phyloP scores from a whole-genome alignment of 2,113 vertebrate genomes.

The Rhea americana region DNA sequence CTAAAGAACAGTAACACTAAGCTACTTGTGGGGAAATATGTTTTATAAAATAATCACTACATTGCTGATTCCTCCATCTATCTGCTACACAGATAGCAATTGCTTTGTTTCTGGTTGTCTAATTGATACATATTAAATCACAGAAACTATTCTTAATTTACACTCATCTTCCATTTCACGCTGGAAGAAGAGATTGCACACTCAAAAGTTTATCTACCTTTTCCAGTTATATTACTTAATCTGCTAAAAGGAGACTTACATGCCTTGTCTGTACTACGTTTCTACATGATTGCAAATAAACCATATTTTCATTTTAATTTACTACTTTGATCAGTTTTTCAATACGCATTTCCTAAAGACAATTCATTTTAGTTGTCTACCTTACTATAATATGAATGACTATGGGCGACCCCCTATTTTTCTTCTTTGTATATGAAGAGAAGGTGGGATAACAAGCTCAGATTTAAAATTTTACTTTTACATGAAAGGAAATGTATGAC shows the following conservation, averaged over 20 bases:
- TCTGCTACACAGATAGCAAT: not conserved
- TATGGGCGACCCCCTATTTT: not conserved
- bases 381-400: not conserved
- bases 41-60: not conserved
- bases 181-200: not conserved
- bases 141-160: not conserved
- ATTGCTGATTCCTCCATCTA: not conserved
- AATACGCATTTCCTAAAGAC: not conserved
- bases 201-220: not conserved
- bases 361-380: not conserved
- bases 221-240: not conserved
- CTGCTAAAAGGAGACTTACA: not conserved
- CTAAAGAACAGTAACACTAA: not conserved
- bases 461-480: not conserved
- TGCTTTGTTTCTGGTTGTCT: not conserved
- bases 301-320: not conserved
- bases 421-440: not conserved
- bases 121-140: not conserved
- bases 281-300: not conserved
- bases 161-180: not conserved
- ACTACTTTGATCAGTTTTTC: not conserved
- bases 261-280: not conserved
- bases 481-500: not conserved
- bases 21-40: not conserved
- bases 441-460: not conserved